Evolutionary conservation across 1,140 invertebrate species (phyloP), one percentile per base, ranked within the genome.

Genomic region (Archivesica marissinica): DNA sequence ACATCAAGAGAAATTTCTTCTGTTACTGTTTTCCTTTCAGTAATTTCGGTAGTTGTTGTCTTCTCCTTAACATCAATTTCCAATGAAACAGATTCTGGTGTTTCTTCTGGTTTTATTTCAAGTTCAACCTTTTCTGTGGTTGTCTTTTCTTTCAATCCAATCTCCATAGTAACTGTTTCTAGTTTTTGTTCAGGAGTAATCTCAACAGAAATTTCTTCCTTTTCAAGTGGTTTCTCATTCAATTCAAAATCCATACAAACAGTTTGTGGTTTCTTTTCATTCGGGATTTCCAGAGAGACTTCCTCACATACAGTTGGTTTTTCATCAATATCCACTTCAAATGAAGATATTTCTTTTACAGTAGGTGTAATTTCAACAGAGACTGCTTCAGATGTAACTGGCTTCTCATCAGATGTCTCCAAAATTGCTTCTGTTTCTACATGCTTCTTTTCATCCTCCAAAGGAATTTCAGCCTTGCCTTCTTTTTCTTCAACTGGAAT

Each of bases 1-100:
- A 87, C 54, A 17, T 89, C 83, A 68, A 66, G 28, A 33, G 66
- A 74, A 33, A 56, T 64, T 13, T 39, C 70, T 52, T 84, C 81
- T 33, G 39, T 75, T 0, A 76, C 66, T 30, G 50, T 41, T 33
- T 52, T 52, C 17, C 13, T 59, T 33, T 75, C 47, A 2, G 33
- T 75, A 28, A 38, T n/a, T 20, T 52, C 70, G 35, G 72, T 76
- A 9, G 47, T 33, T 35, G 44, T 76, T 38, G 38, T 77, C 44
- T 39, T 68, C 13, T 80, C 17, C 68, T 68, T 38, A 35, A 30
- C 30, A 66, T 56, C 77, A 28, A 52, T 68, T 68, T 47, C 28
- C 6, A 56, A 35, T 20, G 39, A 28, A 47, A 61, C 56, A n/a
- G 77, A 35, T 30, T 61, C 54, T 38, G 77, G 59, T 33, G 38